These are phyloP conservation scores for Spongia lamella DNA, from an alignment of 37 sponge, comb jelly and placozoan genomes.

Conservation along the genomic window DNA sequence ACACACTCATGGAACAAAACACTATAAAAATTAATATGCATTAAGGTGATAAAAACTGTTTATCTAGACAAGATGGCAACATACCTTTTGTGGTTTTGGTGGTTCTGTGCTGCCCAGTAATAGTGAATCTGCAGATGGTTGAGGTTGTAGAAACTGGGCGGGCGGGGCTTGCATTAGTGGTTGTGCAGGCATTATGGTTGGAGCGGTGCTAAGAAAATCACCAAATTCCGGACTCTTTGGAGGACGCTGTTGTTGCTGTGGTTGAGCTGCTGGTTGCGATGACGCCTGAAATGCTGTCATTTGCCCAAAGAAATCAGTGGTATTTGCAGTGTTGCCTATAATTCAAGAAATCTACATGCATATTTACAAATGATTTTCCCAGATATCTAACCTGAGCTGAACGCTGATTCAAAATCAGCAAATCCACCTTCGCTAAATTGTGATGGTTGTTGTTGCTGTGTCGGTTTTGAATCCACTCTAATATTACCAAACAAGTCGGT, in stretches of 20 bases:
- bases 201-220: constrained; percentile 57
- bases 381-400: neutral
- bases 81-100: constrained; percentile 13
- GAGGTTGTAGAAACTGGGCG: neutral
- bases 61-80: too few species aligned
- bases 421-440: constrained; percentile 19
- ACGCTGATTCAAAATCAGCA: constrained; percentile 59
- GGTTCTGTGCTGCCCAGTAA: constrained; percentile 37
- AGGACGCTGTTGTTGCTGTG: neutral
- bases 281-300: too few species aligned
- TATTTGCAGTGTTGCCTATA: neutral
- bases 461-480: neutral
- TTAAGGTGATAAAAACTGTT: too few species aligned
- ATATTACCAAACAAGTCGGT: constrained; percentile 38
- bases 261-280: neutral
- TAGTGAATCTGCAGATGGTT: neutral
- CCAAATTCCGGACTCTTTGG: constrained; percentile 45
- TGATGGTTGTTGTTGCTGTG: constrained; percentile 14
- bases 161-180: constrained; percentile 6
- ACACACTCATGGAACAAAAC: neutral
- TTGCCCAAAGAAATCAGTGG: neutral
- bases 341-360: neutral
- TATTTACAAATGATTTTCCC: neutral
- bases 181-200: constrained; percentile 9
- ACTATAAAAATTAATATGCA: neutral